Base-by-base conservation (phyloP, 2,888 invertebrate genomes). In the Podabrus alpinus region DNA sequence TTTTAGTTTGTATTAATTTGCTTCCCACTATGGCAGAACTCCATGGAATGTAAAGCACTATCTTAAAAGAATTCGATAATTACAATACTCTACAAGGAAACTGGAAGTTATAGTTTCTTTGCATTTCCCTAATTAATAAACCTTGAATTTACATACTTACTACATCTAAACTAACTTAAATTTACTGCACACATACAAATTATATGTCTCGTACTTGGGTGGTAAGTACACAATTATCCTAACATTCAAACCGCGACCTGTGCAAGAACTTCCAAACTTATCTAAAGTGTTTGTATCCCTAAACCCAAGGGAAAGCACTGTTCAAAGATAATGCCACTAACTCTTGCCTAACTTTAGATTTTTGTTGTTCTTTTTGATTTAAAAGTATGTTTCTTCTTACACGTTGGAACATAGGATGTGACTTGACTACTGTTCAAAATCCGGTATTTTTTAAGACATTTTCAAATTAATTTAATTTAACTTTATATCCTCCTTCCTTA, bases 291-390 rank as follows among this genome's bases (percentile, higher is more conserved):
- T 81, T 82, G 81, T 80, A 81, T 79, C 79, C 74, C 68, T 76
- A 77, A 77, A 76, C 80, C 83, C 80, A 15, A 72, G 83, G 83
- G 83, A 83, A 80, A 76, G 80, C 82, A 81, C 81, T 82, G 82
- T 82, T 84, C 83, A 79, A 81, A 81, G 84, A 83, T 84, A 84
- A 84, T 83, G 81, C 84, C 81, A 78, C 82, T 83, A 85, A 84
- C 84, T 85, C 82, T 77, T 80, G 80, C 72, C 82, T 78, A 82
- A 85, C 82, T 83, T 83, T 81, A 80, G 82, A 83, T 84, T 84
- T 84, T 83, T 84, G 85, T 85, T 85, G 85, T 84, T 85, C 85
- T 84, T 85, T 84, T 84, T 82, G 83, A 84, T 85, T 84, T 82
- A 77, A 80, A 81, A 81, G 82, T 82, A 84, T 82, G 83, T 81